Evolutionary conservation across 1,140 invertebrate genomes (phyloP), one percentile per base, ranked within the genome.

Genomic region (Drosophila ananassae): DNA sequence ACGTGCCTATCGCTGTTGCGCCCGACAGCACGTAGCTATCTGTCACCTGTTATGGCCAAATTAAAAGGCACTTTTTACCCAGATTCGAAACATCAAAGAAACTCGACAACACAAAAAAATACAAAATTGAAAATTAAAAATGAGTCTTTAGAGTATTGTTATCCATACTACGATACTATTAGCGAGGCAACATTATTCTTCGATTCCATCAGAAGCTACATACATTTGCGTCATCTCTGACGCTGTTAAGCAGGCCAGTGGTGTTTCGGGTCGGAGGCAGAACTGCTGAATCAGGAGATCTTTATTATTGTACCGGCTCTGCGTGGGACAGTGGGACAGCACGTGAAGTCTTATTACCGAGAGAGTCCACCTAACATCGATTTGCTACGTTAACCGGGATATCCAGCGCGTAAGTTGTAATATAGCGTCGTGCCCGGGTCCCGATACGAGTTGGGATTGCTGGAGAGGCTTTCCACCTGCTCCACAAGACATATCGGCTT

Each of bases 251-350:
- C 46, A 64, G 63, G 46, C 63, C 58, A 66, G 46, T 6, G 13
- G 41, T 8, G 41, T 44, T 44, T 44, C 41, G 41, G n/a, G n/a
- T 21, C 41, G 41, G 17, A 37, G 34, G 34, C 10, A 37, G 41
- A 44, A 21, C 41, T 17, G 41, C 32, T 64, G 60, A 67, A 67
- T 63, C 59, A 66, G 63, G 59, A 63, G 46, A 66, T 62, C 39
- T 66, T 61, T 57, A 32, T 13, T 12, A 52, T 52, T 67, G 44
- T 44, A 47, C 47, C 59, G 59, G 59, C 60, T 41, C 32, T 66
- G 46, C 25, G 17, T 63, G 21, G 59, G n/a, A 63, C 63, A 32
- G 63, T 51, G n/a, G n/a, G n/a, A n/a, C n/a, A n/a, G 58, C 32
- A 58, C 50, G 44, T 41, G 9, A 32, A 6, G 32, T 17, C 5